Evolutionary conservation across 37 sponge, comb jelly and placozoan genomes (phyloP).

Genomic region (Halichondria panicea): DNA sequence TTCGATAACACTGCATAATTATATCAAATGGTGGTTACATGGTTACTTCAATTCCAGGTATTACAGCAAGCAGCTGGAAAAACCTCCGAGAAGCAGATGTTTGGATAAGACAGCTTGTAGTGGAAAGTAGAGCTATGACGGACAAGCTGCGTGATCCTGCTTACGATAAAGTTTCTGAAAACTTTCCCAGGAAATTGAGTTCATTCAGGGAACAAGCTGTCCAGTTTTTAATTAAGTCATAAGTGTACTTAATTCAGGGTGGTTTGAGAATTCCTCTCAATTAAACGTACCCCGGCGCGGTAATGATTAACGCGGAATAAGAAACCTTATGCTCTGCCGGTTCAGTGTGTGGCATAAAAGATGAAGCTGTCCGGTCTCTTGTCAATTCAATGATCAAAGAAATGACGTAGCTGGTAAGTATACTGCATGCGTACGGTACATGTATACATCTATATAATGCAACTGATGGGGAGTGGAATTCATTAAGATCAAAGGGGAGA

Average conservation of each 20-base stretch:
- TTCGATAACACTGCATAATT: background rate
- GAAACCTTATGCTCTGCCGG: slow-evolving; percentile 54
- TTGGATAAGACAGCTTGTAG: background rate
- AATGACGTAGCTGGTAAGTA: background rate
- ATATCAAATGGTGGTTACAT: no score
- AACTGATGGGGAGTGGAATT: slow-evolving; percentile 15
- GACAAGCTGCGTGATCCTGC: background rate
- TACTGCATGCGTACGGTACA: background rate
- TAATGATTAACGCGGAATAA: slow-evolving; percentile 29
- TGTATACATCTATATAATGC: background rate
- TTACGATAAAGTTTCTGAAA: background rate
- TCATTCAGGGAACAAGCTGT: background rate
- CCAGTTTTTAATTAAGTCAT: background rate
- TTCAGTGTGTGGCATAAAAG: slow-evolving; percentile 40
- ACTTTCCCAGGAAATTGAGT: background rate
- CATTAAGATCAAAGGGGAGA: background rate
- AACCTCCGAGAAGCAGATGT: background rate
- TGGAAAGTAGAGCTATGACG: background rate
- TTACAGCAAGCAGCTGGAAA: background rate
- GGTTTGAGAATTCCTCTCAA: no score
- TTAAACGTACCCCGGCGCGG: background rate
- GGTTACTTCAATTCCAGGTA: no score
- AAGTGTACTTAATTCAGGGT: no score
- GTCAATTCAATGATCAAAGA: slow-evolving; percentile 1
- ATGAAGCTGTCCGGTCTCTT: background rate